Evolutionary conservation across 2,797 vertebrate genomes (phyloP), one percentile per base, ranked within the genome.

Genomic region (Gallirallus australis): DNA sequence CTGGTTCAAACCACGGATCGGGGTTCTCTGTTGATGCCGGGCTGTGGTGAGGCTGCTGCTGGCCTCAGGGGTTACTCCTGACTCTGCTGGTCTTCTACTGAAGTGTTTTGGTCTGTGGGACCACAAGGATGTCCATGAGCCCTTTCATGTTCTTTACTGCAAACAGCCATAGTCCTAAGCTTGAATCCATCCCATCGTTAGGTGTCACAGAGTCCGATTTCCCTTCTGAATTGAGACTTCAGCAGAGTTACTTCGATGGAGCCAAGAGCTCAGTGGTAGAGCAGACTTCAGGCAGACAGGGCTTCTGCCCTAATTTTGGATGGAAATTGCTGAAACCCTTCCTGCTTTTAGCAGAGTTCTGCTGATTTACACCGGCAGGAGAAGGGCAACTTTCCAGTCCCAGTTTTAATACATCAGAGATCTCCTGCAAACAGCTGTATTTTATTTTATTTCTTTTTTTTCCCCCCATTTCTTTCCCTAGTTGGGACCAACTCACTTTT

Each of bases 371-470:
- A 53, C 16, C 59, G 87, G 57, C 56, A 65, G 71, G 37, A 95
- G 68, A 86, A 75, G 21, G 59, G 87, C 70, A 90, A 28, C 28
- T 84, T 93, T 86, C 91, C 73, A 87, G 65, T 53, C 59, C 42
- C 2, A 13, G 39, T 79, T 94, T 90, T 56, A 78, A 86, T 56
- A 42, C 54, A 86, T 88, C 91, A 79, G 77, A 90, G 52, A 88
- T 82, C 89, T 94, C 93, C 87, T 96, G 52, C 39, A 94, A 95
- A 93, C 80, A 91, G 89, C 87, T 95, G 76, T 21, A 63, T 85
- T 76, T 65, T 50, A 61, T 94, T 8, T 27, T 12, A 42, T 47
- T n/a, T 7, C 1, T 11, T 28, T 33, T 7, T 81, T 70, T 45
- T 30, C 57, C 42, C 23, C 19, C 33, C 24, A 27, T 16, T 30